Evolutionary conservation across 2,888 invertebrate genomes (phyloP).

Genomic region (Erebia ligea): DNA sequence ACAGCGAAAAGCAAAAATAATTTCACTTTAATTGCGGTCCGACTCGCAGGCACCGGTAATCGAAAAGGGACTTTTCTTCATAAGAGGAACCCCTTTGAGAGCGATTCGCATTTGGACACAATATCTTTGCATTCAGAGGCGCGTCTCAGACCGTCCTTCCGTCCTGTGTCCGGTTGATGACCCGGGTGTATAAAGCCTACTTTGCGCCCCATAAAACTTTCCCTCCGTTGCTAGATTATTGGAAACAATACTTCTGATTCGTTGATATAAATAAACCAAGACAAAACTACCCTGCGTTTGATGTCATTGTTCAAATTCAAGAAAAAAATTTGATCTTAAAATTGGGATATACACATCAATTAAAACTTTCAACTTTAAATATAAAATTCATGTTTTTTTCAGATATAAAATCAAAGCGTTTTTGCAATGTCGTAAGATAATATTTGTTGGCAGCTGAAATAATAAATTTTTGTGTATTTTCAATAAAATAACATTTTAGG

Average conservation of each 20-base stretch:
- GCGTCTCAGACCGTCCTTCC: conserved; percentile 68
- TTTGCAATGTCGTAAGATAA: too few relatives aligned
- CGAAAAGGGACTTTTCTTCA: conserved; percentile 73
- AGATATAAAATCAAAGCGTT: too few relatives aligned
- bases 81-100: conserved; percentile 75
- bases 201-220: conserved; percentile 81
- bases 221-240: conserved; percentile 72
- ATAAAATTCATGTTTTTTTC: too few relatives aligned
- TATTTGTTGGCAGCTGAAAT: too few relatives aligned
- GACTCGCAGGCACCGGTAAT: conserved; percentile 66
- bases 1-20: conserved; percentile 45
- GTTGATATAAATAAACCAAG: conserved; percentile 1
- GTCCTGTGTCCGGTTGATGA: conserved; percentile 67
- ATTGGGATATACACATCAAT: too few relatives aligned
- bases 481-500: too few relatives aligned
- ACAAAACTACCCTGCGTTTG: not conserved
- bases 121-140: conserved; percentile 80
- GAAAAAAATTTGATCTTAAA: too few relatives aligned
- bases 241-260: conserved; percentile 77
- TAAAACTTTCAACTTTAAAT: too few relatives aligned
- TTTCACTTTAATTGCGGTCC: conserved; percentile 67
- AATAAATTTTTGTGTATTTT: too few relatives aligned
- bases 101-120: conserved; percentile 74
- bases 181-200: conserved; percentile 78
- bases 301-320: not conserved